Evolutionary conservation across 2,797 vertebrate genomes (phyloP).

Genomic region (Xerus rutilus): DNA sequence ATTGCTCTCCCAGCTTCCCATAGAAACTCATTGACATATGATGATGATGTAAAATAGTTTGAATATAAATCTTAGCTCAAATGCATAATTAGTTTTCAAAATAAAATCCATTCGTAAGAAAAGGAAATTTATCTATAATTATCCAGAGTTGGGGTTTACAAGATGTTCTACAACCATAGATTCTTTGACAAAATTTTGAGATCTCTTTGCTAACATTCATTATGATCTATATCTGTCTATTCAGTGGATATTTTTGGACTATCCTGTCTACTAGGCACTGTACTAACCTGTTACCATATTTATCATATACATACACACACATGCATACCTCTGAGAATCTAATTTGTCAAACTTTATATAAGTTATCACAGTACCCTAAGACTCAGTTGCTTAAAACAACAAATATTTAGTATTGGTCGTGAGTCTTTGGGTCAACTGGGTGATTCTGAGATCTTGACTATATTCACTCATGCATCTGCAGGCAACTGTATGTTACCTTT

Average conservation of each 20-base stretch:
- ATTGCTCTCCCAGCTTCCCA: neutral
- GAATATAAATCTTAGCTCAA: neutral
- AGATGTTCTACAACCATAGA: neutral
- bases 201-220: neutral
- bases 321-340: neutral
- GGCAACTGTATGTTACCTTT: neutral
- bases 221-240: neutral
- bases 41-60: neutral
- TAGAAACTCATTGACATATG: neutral
- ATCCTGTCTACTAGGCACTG: neutral
- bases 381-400: neutral
- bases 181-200: neutral
- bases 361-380: neutral
- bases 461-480: neutral
- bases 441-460: neutral
- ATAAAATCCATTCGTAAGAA: conserved; percentile 23
- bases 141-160: neutral
- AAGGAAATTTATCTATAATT: neutral
- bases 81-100: neutral
- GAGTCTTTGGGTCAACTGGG: neutral
- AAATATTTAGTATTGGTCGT: neutral
- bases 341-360: neutral
- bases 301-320: neutral
- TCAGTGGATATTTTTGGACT: neutral
- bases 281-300: neutral